These are phyloP conservation scores for Hemicrepidius hirtus DNA, from an alignment of 2,888 invertebrate species.

Conservation along the genomic window DNA sequence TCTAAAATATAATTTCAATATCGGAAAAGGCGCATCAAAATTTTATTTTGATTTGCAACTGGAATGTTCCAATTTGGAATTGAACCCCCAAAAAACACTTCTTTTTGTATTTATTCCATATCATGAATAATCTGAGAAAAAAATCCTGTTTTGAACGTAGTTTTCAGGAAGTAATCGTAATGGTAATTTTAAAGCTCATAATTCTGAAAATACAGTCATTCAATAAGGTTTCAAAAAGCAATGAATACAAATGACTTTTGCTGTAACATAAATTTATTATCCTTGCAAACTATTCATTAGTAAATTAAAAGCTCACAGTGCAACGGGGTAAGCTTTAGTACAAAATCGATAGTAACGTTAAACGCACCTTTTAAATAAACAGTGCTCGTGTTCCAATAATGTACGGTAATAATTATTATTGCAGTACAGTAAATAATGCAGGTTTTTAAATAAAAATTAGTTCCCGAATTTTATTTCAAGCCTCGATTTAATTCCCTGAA, in stretches of 20 bases:
- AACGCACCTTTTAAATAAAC: conserved; percentile 14
- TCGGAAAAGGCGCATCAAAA: too few relatives aligned
- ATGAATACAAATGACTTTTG: conserved; percentile 12
- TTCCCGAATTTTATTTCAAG: too few relatives aligned
- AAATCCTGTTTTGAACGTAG: too few relatives aligned
- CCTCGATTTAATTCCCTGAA: too few relatives aligned
- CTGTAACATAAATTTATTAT: conserved; percentile 21
- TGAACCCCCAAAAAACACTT: too few relatives aligned
- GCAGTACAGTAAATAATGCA: too few relatives aligned
- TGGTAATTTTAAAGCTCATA: not conserved
- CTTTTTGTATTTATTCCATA: too few relatives aligned
- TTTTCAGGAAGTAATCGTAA: too few relatives aligned
- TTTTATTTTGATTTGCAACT: too few relatives aligned
- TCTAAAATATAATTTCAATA: too few relatives aligned
- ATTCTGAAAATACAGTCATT: not conserved
- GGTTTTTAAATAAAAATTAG: too few relatives aligned
- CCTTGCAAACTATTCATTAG: conserved; percentile 27
- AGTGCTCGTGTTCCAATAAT: not conserved
- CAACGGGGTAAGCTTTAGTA: conserved; percentile 24
- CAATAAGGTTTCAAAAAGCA: not conserved
- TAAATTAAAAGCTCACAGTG: conserved; percentile 15
- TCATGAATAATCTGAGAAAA: too few relatives aligned
- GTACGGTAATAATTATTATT: not conserved
- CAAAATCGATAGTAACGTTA: conserved; percentile 30
- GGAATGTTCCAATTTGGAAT: not conserved